Conservation (phyloP, 2,113 vertebrate genomes). For the Phyllostomus hastatus region DNA sequence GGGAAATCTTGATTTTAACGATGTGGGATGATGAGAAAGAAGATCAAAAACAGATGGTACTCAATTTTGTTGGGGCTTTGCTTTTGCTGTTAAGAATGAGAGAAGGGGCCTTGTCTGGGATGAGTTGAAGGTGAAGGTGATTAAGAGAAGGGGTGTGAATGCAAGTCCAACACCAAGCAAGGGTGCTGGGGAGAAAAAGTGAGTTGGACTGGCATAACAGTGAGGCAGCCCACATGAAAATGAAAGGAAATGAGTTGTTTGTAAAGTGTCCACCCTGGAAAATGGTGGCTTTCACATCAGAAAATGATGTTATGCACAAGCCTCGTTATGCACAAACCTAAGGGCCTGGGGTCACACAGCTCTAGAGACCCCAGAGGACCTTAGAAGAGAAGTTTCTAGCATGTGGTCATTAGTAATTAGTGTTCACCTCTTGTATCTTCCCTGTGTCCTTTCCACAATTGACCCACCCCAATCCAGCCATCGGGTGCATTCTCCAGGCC, state of each 20-base stretch:
- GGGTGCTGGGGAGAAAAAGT: neutral
- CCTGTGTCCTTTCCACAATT: neutral
- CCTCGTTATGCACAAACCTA: neutral
- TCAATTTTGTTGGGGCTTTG: neutral
- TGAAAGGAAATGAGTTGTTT: neutral
- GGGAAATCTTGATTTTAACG: neutral
- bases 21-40: neutral
- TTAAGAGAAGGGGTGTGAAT: neutral
- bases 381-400: neutral
- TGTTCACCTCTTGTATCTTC: neutral
- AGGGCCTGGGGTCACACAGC: neutral
- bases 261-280: neutral
- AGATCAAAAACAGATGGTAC: neutral
- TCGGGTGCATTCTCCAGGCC: neutral
- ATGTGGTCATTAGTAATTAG: neutral
- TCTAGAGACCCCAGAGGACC: neutral
- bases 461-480: neutral
- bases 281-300: neutral
- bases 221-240: neutral
- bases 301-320: too few species aligned
- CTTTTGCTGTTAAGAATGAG: neutral
- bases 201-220: neutral
- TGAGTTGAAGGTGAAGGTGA: neutral
- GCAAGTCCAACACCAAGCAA: neutral
- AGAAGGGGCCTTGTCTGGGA: neutral